A percentile compares a stretch with the other conserved stretches of the same genome.
These are phyloP conservation scores for Glomeris maerens DNA, from an alignment of 1,140 invertebrate species.

Conservation along the genomic window DNA sequence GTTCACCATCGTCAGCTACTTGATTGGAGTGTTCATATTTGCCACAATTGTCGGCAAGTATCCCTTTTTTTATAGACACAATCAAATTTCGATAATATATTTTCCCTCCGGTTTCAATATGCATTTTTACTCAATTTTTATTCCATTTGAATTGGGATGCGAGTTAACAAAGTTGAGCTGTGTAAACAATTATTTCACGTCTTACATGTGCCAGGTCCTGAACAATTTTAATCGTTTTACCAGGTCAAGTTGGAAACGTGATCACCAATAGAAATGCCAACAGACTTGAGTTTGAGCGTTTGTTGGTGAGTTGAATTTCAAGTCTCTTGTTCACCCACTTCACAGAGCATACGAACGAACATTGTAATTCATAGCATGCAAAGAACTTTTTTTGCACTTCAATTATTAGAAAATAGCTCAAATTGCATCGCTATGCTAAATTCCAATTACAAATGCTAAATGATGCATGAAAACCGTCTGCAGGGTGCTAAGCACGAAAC, in stretches of 20 bases:
- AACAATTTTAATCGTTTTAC: no score
- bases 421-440: no score
- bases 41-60: constrained; percentile 84
- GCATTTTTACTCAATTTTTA: background rate
- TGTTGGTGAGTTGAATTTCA: constrained; percentile 41
- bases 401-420: no score
- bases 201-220: background rate
- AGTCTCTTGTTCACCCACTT: background rate
- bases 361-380: background rate
- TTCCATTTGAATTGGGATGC: no score
- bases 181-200: background rate
- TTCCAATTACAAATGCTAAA: no score
- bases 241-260: constrained; percentile 89
- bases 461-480: no score
- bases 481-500: no score
- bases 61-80: constrained; percentile 2
- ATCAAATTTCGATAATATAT: background rate
- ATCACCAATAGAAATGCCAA: constrained; percentile 96
- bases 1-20: constrained; percentile 90
- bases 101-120: background rate
- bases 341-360: no score
- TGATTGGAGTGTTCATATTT: constrained; percentile 94
- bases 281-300: constrained; percentile 81
- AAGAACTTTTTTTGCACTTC: no score
- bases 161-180: no score